These are phyloP conservation scores for Diuraphis noxia DNA, from an alignment of 1,140 invertebrate genomes.

Conservation along the genomic window DNA sequence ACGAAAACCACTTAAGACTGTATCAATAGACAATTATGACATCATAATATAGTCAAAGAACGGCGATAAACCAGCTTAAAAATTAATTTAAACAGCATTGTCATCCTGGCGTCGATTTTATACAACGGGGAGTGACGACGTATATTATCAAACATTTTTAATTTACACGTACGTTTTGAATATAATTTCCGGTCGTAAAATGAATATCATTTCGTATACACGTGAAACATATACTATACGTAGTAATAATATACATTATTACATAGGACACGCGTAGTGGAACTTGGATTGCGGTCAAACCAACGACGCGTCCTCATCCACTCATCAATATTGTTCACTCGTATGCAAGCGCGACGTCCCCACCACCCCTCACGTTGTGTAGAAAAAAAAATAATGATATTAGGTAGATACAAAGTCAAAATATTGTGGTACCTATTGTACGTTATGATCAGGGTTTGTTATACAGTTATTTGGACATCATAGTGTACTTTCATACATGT, in stretches of 20 bases:
- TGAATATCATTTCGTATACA: background rate
- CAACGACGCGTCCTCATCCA: background rate
- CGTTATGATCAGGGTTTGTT: background rate
- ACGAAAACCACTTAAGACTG: background rate
- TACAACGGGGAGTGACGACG: background rate
- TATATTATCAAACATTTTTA: background rate
- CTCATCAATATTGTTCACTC: background rate
- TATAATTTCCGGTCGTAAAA: background rate
- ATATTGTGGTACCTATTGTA: background rate
- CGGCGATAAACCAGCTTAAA: background rate
- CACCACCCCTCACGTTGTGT: background rate
- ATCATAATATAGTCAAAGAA: background rate
- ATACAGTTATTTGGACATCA: background rate
- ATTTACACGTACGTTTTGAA: constrained; percentile 12
- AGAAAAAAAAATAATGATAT: background rate
- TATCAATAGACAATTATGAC: background rate
- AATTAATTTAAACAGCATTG: background rate
- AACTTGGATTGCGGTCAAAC: background rate
- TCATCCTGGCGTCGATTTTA: background rate
- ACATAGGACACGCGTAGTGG: background rate
- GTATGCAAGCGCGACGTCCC: background rate
- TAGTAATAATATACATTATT: background rate
- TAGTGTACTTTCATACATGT: too few species aligned
- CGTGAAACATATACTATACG: background rate
- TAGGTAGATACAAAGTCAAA: too few species aligned